Evolutionary conservation across 1,140 invertebrate species (phyloP), one percentile per base, ranked within the genome.

Genomic region (Melanaphis sacchari): DNA sequence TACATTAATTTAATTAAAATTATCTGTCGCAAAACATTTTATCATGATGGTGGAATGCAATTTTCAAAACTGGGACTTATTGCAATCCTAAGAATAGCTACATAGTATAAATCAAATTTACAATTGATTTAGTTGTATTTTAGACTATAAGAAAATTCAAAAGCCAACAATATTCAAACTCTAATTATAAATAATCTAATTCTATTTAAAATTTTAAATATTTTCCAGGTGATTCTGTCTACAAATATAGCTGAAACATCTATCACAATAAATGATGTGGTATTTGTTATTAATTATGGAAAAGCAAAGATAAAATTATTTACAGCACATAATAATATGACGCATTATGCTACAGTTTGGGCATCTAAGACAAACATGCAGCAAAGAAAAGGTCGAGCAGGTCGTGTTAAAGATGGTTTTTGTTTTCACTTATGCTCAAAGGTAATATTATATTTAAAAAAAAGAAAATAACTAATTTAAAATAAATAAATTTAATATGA

Each of bases 301-400:
- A 99, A 99, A 95, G 98, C 98, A 0, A 99, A 99, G 95, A 98
- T 99, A 96, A 99, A 99, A 94, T 96, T 99, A 81, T 99, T 99
- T 94, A 98, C 98, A 2, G 98, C 98, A 0, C 98, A 99, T 94
- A 99, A 98, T 94, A 99, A 99, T 95, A 97, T 99, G 96, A 98
- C 98, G 0, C 98, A 98, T 94, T 98, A 99, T 95, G 98, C 98
- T 0, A 98, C 98, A 0, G 98, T 99, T 31, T 99, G 98, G 98
- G 98, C 98, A 0, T 98, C 98, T 93, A 97, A 96, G 94, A 98
- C 98, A 18, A 99, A 99, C 95, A 95, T 99, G 52, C 97, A 98
- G 95, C 98, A 99, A 95, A 96, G 98, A 31, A 97, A 97, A 95
- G 99, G 99, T 15, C 96, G 99, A 94, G 98, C 99, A 26, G 99